These are phyloP conservation scores for Gandaritis pyraliata DNA, from an alignment of 2,888 invertebrate genomes.

Conservation along the genomic window DNA sequence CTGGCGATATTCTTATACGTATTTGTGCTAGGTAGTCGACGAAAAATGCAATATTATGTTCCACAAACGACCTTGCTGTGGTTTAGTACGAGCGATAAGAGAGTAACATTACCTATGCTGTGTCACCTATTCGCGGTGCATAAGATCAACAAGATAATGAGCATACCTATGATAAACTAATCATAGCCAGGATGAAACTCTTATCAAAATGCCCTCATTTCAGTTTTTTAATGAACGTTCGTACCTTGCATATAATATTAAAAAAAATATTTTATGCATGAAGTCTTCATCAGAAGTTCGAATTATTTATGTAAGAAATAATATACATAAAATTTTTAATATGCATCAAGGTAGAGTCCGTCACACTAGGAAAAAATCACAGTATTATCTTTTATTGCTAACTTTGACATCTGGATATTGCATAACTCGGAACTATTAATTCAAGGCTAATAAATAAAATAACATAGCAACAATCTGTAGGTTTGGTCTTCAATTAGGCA, in stretches of 20 bases:
- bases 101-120: slow-evolving; percentile 44
- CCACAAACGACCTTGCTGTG: slow-evolving; percentile 57
- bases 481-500: too few species aligned
- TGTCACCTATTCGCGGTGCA: slow-evolving; percentile 60
- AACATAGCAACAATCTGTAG: neutral
- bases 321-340: slow-evolving; percentile 2
- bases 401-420: slow-evolving; percentile 17
- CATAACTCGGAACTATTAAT: neutral
- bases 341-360: slow-evolving; percentile 7
- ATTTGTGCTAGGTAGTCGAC: neutral
- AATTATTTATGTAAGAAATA: slow-evolving; percentile 10
- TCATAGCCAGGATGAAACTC: slow-evolving; percentile 9
- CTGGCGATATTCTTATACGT: too few species aligned
- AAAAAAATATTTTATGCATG: too few species aligned
- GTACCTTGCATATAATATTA: too few species aligned
- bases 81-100: slow-evolving; percentile 60
- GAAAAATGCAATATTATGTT: slow-evolving; percentile 14
- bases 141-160: slow-evolving; percentile 60
- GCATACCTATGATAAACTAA: slow-evolving; percentile 36
- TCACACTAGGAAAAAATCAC: slow-evolving; percentile 10
- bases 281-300: too few species aligned
- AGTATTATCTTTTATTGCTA: slow-evolving; percentile 14
- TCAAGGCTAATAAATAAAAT: neutral
- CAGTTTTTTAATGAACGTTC: neutral
- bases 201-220: slow-evolving; percentile 10